These are phyloP conservation scores for Xanthia togata DNA, from an alignment of 2,888 invertebrate genomes.

Conservation along the genomic window DNA sequence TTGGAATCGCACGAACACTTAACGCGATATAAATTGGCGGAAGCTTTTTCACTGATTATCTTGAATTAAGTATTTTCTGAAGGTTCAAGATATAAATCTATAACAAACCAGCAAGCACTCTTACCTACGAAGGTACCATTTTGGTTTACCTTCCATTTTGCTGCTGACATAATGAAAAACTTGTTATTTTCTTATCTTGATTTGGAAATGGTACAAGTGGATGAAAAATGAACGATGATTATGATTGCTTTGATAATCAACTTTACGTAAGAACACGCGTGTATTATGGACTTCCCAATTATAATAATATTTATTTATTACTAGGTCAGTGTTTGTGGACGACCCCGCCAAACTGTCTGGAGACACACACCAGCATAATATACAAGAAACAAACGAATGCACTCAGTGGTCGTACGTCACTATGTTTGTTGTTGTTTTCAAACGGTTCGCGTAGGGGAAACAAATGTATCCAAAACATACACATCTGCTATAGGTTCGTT, in stretches of 20 bases:
- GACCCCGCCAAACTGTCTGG: slow-evolving; percentile 25
- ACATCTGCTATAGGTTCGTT: slow-evolving; percentile 43
- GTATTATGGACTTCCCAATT: slow-evolving; percentile 5
- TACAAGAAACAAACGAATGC: slow-evolving; percentile 35
- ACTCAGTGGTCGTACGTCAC: slow-evolving; percentile 41
- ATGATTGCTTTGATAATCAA: slow-evolving; percentile 10
- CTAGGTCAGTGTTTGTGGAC: slow-evolving; percentile 14
- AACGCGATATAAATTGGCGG: slow-evolving; percentile 40
- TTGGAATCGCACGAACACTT: slow-evolving; percentile 40
- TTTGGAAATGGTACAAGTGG: slow-evolving; percentile 11
- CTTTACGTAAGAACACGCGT: neutral
- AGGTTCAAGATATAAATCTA: slow-evolving; percentile 46
- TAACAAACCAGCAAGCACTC: slow-evolving; percentile 15
- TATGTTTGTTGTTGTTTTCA: slow-evolving; percentile 57
- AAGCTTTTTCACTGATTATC: slow-evolving; percentile 40
- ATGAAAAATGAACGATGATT: slow-evolving; percentile 19
- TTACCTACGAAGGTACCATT: slow-evolving; percentile 3
- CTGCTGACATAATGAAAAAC: slow-evolving; percentile 23
- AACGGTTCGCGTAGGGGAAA: slow-evolving; percentile 53
- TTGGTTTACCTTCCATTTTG: slow-evolving; percentile 32
- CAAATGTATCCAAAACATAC: slow-evolving; percentile 54
- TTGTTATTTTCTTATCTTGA: slow-evolving; percentile 33
- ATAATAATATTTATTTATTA: slow-evolving; percentile 10
- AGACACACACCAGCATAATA: slow-evolving; percentile 25
- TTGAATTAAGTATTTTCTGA: slow-evolving; percentile 41